Base-by-base conservation (phyloP, 2,113 vertebrate species). In the Fulica atra region DNA sequence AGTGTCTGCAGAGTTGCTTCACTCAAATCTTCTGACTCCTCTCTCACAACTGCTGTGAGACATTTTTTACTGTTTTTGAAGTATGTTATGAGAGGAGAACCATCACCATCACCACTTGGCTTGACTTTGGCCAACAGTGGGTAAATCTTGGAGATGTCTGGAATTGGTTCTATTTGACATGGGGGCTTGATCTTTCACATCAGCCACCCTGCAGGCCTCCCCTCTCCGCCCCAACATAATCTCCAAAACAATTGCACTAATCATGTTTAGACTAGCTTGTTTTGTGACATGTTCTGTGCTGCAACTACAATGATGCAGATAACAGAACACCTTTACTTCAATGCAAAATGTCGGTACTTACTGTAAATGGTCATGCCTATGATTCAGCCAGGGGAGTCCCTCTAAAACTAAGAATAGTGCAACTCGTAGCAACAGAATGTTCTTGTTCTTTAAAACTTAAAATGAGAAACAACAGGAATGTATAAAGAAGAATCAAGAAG, bases 141-240 rank as follows among this genome's bases (percentile, higher is more conserved):
- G 31, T 28, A 4, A 1, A 0, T n/a, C 29, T 35, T 40, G 2
- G 3, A 68, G 44, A 8, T 54, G 42, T 11, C 5, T 59, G 35
- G 35, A 59, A 42, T 36, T 35, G 26, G 3, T 21, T 57, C 26
- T 51, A 11, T 44, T 21, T 72, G 50, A 50, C 29, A 31, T 1
- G 6, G 25, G 5, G 5, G 10, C n/a, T 28, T 20, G 18, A 61
- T 40, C 15, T 69, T 19, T 61, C 24, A 29, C 16, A 69, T n/a
- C 8, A 20, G 10, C 10, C 48, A 54, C 10, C 10, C 20, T 56
- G 19, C 24, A 83, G 16, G 7, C 16, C 16, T 69, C 1, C 6
- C 9, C 25, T 66, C 42, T 18, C 16, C 26, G 28, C 36, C 53
- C 33, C 60, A 73, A 16, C 10, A 12, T 23, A 50, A 42, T 42